Evolutionary conservation across 2,113 vertebrate species (phyloP).

Genomic region (Plecotus auritus): DNA sequence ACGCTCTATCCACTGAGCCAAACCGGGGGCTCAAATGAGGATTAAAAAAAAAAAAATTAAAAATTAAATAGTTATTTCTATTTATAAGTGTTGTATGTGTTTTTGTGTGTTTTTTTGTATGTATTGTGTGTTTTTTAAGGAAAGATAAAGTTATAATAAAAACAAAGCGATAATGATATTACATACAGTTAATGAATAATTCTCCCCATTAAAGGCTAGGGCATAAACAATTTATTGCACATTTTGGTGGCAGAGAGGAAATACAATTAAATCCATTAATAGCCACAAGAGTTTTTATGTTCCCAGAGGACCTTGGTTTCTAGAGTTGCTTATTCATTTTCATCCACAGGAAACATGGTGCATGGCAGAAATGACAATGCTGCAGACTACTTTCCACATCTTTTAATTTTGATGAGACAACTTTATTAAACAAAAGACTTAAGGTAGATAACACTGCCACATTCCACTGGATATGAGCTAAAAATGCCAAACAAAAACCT

Average conservation of each 20-base stretch:
- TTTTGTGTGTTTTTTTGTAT: neutral
- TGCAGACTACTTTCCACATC: neutral
- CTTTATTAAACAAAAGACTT: neutral
- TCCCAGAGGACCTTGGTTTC: conserved; percentile 57
- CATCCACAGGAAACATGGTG: neutral
- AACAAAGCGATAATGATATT: conserved; percentile 38
- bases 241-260: conserved; percentile 64
- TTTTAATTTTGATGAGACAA: conserved; percentile 15
- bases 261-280: conserved; percentile 72
- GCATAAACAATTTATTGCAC: conserved; percentile 63
- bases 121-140: neutral
- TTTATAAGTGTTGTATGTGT: neutral
- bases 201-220: conserved; percentile 41
- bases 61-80: neutral
- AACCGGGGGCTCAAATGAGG: no score
- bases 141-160: conserved; percentile 49
- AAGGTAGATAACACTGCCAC: neutral
- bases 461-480: neutral
- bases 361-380: neutral
- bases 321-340: conserved; percentile 52
- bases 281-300: conserved; percentile 56
- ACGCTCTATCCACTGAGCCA: no score
- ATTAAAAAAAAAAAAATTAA: no score
- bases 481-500: neutral
- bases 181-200: conserved; percentile 45